Evolutionary conservation across 2,113 vertebrate genomes (phyloP), one percentile per base, ranked within the genome.

Genomic region (Sceloporus undulatus): DNA sequence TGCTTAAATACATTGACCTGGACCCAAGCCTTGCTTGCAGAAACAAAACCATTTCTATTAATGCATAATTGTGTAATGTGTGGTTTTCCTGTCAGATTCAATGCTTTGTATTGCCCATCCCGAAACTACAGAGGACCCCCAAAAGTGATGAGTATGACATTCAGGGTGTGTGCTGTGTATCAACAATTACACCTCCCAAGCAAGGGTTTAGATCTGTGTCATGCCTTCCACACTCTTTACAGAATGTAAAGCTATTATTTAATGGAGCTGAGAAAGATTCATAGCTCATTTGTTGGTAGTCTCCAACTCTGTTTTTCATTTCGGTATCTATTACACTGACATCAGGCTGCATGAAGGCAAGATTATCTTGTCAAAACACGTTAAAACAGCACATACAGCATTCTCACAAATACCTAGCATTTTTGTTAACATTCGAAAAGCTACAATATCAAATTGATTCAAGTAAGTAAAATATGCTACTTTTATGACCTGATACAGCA

Each of bases 371-470:
- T 90, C 91, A 92, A 94, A 91, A 95, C 92, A 92, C 0, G 13
- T 85, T 87, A 92, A 88, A 93, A 89, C 87, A 93, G 82, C 75
- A 92, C 78, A 91, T 93, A 90, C 84, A 81, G 90, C 56, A 75
- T 89, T 94, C 93, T 91, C 75, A 86, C 85, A 95, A 91, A 94
- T 92, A 91, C 87, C 89, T 90, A 86, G 76, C 88, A 94, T 96
- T 94, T 71, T 86, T 95, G 93, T 88, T 80, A 0, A 0, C 89
- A 88, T 85, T 93, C 88, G 90, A 90, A 94, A 94, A 90, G 82
- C 85, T 89, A 87, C 42, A 90, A 87, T 82, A 91, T 91, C 75
- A 93, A 93, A 94, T 93, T 92, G 90, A 94, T 90, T 94, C 92
- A 59, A 2, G 8, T 78, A 79, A 79, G 65, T 29, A 82, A 77